A percentile compares a stretch with the other conserved stretches of the same genome.
Evolutionary conservation across 2,113 vertebrate species (phyloP).

Genomic region (Arothron firmamentum): DNA sequence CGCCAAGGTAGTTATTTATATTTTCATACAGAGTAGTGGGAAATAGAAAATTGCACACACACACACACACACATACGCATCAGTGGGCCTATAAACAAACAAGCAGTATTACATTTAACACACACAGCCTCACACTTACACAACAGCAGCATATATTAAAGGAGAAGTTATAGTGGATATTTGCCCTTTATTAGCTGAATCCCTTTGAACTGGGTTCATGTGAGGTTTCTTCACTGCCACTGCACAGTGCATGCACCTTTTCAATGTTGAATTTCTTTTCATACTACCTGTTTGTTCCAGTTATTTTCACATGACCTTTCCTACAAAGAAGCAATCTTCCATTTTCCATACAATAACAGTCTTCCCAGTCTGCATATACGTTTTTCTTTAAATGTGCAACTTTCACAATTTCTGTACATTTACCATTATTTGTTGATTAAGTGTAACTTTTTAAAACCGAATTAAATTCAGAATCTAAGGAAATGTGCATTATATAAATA

Average conservation of each 20-base stretch:
- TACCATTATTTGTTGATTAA: too few relatives aligned
- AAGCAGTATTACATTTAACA: conserved; percentile 24
- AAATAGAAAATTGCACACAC: conserved; percentile 66
- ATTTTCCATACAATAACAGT: too few relatives aligned
- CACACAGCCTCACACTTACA: conserved; percentile 24
- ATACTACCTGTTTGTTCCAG: neutral
- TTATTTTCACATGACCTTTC: too few relatives aligned
- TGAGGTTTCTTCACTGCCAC: conserved; percentile 5
- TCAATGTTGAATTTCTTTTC: conserved; percentile 9
- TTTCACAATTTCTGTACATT: too few relatives aligned
- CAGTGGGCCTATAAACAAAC: conserved; percentile 63
- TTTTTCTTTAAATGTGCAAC: too few relatives aligned
- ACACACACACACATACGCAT: conserved; percentile 49
- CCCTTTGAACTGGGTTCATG: conserved; percentile 15
- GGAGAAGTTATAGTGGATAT: conserved; percentile 33
- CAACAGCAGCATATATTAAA: conserved; percentile 34
- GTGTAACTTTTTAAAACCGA: too few relatives aligned
- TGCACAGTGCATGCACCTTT: neutral
- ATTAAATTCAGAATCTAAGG: too few relatives aligned
- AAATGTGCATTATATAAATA: too few relatives aligned
- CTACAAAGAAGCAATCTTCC: too few relatives aligned
- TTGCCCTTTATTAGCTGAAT: conserved; percentile 45
- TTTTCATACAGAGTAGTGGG: conserved; percentile 66
- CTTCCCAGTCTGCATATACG: too few relatives aligned
- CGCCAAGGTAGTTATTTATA: conserved; percentile 76